A percentile compares a stretch with the other conserved stretches of the same genome.
Conservation (phyloP, 2,888 invertebrate genomes). For the Lithophane semibrunnea region DNA sequence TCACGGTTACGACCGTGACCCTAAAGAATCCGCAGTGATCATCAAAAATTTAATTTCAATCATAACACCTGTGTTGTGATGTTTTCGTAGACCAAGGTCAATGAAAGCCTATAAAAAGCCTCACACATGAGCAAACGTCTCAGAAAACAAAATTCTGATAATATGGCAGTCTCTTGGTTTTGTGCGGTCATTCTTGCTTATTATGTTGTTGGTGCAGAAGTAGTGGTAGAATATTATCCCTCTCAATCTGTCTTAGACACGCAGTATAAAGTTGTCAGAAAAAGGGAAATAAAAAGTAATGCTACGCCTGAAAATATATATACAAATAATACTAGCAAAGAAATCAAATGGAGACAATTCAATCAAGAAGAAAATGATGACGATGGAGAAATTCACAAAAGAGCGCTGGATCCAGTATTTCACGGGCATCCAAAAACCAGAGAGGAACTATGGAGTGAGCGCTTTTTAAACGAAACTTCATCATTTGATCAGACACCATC, state of each 20-base stretch:
- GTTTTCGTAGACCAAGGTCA: slow-evolving; percentile 79
- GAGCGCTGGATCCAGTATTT: slow-evolving; percentile 89
- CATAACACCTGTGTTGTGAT: slow-evolving; percentile 85
- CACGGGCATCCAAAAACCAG: slow-evolving; percentile 91
- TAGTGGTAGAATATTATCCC: slow-evolving; percentile 78
- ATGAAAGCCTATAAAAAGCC: slow-evolving; percentile 76
- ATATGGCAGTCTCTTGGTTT: slow-evolving; percentile 53
- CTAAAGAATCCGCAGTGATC: slow-evolving; percentile 68
- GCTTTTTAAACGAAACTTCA: slow-evolving; percentile 83
- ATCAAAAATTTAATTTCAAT: slow-evolving; percentile 88
- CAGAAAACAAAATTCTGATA: slow-evolving; percentile 35
- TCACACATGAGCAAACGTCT: slow-evolving; percentile 18
- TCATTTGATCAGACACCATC: slow-evolving; percentile 90
- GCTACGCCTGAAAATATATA: not conserved
- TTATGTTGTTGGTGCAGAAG: slow-evolving; percentile 68
- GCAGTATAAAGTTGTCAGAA: slow-evolving; percentile 34
- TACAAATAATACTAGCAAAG: slow-evolving; percentile 13
- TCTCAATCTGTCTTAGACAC: slow-evolving; percentile 70
- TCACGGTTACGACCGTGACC: slow-evolving; percentile 77
- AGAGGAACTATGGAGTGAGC: slow-evolving; percentile 89
- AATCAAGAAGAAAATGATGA: slow-evolving; percentile 29
- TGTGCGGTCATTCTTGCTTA: slow-evolving; percentile 29
- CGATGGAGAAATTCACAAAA: slow-evolving; percentile 62
- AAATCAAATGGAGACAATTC: slow-evolving; percentile 41
- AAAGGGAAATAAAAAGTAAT: slow-evolving; percentile 54